Evolutionary conservation across 2,888 invertebrate species (phyloP), one percentile per base, ranked within the genome.

Genomic region (Latrodectus hesperus): DNA sequence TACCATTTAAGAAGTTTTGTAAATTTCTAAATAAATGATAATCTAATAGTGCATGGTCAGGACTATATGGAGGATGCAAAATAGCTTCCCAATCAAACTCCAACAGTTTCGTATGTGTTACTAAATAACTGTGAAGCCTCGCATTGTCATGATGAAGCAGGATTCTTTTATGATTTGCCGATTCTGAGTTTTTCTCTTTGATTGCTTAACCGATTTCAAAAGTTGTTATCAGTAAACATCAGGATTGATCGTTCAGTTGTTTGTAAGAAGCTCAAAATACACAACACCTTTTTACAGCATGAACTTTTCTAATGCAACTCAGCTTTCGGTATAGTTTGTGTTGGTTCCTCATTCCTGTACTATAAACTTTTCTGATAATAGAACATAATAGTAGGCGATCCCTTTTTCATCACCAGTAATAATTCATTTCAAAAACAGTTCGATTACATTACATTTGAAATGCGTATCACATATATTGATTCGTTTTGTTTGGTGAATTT

Each of bases 41-140:
- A 70, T 70, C 38, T 16, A 49, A 38, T 70, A 10, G 26, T 70
- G 8, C 70, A 70, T 38, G 49, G 49, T 70, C 70, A 14, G 38
- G 16, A 38, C 1, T 11, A 16, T 70, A 70, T 70, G 70, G 70
- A 5, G 22, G 49, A 38, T 70, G 38, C 9, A 26, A 9, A 49
- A 70, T 70, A 49, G 26, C 22, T 70, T 70, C 70, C 9, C 38
- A 70, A 26, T 9, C 70, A 70, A 70, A 12, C 38, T 26, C 9
- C 70, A 70, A 70, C 26, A 70, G 14, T 70, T 70, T 70, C 70
- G 70, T 65, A n/a, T 22, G n/a, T 65, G 65, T 65, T 65, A 9
- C 26, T 70, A 26, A 12, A 9, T 22, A 70, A 26, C 26, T 70
- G 70, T 70, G 70, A 26, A 38, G 70, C 70, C 38, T 70, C 70